phyloP scores from a whole-genome alignment of 2,113 vertebrate genomes.

The Gobius niger region DNA sequence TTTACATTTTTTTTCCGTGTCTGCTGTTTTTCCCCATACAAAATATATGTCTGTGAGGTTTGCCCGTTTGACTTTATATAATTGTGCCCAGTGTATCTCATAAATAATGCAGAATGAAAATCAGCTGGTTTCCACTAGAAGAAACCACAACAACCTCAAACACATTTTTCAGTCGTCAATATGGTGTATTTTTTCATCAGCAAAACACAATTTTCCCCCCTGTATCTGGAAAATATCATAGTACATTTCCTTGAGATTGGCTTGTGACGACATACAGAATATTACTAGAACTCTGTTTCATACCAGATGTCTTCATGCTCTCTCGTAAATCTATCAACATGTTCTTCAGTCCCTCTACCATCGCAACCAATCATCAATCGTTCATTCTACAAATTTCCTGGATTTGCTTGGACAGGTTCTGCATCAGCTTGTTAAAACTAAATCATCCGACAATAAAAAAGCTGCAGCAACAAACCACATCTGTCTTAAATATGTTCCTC shows the following conservation, averaged over 20 bases:
- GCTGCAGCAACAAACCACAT: conserved; percentile 34
- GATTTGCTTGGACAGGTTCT: conserved; percentile 5
- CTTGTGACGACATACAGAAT: not conserved
- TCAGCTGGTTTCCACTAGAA: too few species aligned
- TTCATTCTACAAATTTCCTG: not conserved
- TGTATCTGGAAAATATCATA: not conserved
- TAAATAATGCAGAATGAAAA: too few species aligned
- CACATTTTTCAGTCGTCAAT: conserved; percentile 1
- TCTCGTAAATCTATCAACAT: not conserved
- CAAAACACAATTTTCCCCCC: not conserved
- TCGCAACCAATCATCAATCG: not conserved
- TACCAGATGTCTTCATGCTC: not conserved
- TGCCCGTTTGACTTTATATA: too few species aligned
- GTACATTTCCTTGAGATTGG: not conserved
- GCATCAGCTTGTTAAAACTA: conserved; percentile 13
- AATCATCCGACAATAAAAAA: conserved; percentile 31
- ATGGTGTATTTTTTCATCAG: not conserved
- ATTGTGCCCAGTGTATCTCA: too few species aligned
- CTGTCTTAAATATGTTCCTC: conserved; percentile 40
- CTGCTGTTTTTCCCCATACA: too few species aligned
- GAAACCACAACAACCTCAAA: too few species aligned
- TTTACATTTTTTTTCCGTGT: too few species aligned
- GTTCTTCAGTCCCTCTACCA: not conserved
- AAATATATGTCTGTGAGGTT: too few species aligned
- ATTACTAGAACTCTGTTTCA: not conserved